Evolutionary conservation across 2,113 vertebrate genomes (phyloP).

Genomic region (Alexandromys fortis): DNA sequence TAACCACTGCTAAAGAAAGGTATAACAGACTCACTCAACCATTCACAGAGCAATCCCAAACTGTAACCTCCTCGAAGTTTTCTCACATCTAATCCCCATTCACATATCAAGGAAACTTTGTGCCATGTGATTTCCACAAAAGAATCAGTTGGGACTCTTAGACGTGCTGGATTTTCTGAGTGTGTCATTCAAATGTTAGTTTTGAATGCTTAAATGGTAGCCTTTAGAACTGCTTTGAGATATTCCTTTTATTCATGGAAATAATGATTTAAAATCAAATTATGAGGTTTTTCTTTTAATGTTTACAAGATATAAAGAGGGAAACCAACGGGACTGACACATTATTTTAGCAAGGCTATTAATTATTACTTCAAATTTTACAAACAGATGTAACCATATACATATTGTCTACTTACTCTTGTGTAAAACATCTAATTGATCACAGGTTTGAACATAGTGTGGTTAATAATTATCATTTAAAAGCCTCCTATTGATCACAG

Average conservation of each 20-base stretch:
- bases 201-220: neutral
- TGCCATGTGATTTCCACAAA: neutral
- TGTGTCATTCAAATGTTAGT: neutral
- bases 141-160: neutral
- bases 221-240: neutral
- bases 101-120: neutral
- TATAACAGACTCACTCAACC: neutral
- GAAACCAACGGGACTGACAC: no score
- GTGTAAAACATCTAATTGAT: neutral
- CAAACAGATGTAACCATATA: neutral
- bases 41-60: neutral
- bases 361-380: neutral
- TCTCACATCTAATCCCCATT: neutral
- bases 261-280: neutral
- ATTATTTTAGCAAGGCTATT: neutral
- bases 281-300: neutral
- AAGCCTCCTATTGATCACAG: neutral
- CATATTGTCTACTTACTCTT: neutral
- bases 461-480: neutral
- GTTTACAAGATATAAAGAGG: neutral
- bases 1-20: neutral
- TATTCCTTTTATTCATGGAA: neutral
- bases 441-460: neutral
- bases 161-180: neutral
- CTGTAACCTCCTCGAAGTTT: neutral